Conservation (phyloP, 2,113 vertebrate species). For the Leucosticte australis region DNA sequence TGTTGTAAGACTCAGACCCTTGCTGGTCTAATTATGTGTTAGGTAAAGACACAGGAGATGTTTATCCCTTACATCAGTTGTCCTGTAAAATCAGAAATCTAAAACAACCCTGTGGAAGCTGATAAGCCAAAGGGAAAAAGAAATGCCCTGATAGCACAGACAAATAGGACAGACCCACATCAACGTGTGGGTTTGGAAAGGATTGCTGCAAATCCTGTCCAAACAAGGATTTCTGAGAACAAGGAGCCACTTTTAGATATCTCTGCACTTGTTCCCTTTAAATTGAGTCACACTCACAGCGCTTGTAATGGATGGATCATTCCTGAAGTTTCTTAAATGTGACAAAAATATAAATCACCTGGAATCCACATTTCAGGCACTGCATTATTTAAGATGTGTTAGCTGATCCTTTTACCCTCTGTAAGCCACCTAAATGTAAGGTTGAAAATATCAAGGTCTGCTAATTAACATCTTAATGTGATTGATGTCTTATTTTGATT, state of each 20-base stretch:
- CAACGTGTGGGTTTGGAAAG: background rate
- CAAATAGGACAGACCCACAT: background rate
- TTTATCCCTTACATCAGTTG: background rate
- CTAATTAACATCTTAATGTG: background rate
- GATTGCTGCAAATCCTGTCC: background rate
- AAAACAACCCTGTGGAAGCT: background rate
- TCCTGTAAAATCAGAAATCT: background rate
- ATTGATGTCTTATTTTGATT: background rate
- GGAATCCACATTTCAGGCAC: background rate
- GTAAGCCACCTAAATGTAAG: background rate
- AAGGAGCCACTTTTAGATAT: background rate
- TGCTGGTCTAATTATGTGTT: slow-evolving; percentile 24
- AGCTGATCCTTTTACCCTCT: background rate
- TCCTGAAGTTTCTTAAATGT: background rate
- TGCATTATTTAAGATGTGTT: background rate
- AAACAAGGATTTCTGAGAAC: background rate
- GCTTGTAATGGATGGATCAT: background rate
- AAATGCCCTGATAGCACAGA: background rate
- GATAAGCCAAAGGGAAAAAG: background rate
- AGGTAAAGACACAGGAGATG: background rate
- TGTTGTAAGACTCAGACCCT: slow-evolving; percentile 2
- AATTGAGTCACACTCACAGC: background rate
- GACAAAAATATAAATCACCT: background rate
- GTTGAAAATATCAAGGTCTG: background rate
- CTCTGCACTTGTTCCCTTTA: background rate